Conservation (phyloP, 2,888 invertebrate genomes). For the Acanthosepion lycidas region DNA sequence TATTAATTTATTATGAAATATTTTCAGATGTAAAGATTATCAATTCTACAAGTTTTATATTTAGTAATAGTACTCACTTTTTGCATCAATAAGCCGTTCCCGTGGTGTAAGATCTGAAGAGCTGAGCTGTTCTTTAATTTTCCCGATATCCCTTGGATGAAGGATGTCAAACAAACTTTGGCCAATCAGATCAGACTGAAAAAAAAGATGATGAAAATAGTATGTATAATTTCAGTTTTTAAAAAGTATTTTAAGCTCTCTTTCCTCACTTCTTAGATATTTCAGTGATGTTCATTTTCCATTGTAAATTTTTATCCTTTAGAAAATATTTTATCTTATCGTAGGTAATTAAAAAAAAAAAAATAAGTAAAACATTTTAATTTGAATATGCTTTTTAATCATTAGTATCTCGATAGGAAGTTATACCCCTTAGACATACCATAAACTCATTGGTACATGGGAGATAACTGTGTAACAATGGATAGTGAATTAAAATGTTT, state of each 20-base stretch:
- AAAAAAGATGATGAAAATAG: slow-evolving; percentile 55
- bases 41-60: background rate
- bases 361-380: background rate
- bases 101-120: slow-evolving; percentile 90
- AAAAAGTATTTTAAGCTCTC: too few species aligned
- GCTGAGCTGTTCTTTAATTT: slow-evolving; percentile 94
- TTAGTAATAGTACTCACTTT: slow-evolving; percentile 81
- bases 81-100: slow-evolving; percentile 91
- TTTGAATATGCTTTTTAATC: background rate
- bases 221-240: background rate
- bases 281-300: too few species aligned
- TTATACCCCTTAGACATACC: background rate
- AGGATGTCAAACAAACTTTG: slow-evolving; percentile 95
- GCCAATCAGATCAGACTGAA: slow-evolving; percentile 85
- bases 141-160: slow-evolving; percentile 94
- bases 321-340: too few species aligned
- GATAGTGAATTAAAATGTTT: background rate
- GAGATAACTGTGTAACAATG: background rate
- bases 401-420: background rate
- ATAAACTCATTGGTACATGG: background rate
- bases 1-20: background rate
- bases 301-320: too few species aligned
- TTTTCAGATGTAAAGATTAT: background rate
- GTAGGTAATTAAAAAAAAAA: too few species aligned
- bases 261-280: too few species aligned